Base-by-base conservation (phyloP, 1,140 invertebrate species). In the Centruroides vittatus region DNA sequence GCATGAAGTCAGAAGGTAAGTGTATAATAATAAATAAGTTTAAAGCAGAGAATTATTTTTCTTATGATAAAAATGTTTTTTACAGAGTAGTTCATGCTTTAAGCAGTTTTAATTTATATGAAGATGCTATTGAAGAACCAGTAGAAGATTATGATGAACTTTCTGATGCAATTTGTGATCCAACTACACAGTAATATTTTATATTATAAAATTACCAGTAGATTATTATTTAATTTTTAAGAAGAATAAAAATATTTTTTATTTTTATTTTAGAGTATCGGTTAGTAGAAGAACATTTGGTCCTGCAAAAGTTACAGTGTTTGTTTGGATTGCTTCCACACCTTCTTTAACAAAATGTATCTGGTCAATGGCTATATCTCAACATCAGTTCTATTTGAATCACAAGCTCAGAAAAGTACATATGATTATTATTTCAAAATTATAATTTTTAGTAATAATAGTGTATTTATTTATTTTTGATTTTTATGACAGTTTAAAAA, bases 341-440 rank as follows among this genome's bases (percentile, higher is more conserved):
- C 70, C 77, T 47, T 71, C 74, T 51, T 71, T 79, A 48, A 79
- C 79, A 65, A 80, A 79, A 73, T 76, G 75, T 67, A 79, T 81
- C 66, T 81, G 80, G 80, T 77, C 75, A 47, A 81, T 80, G 78
- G 79, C 80, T 35, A 79, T 81, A 52, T 72, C 73, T 48, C 80
- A 81, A 70, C 80, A 81, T 65, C 79, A 81, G 68, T 81, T 81
- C 69, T 80, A 80, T 68, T 70, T 81, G 61, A 79, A 81, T 66
- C 70, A 75, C 57, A 65, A 59, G 51, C 57, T 59, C 11, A 50
- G 48, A 47, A 65, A 61, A 48, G 63, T 65, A 34, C 56, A 46
- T 12, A 47, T 51, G 8, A 41, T 41, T 6, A 41, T 41, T 41
- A 41, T 6, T 41, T 41, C 8, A 41, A 41, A 41, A 41, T 41